A percentile compares a stretch with the other conserved stretches of the same genome.
These are phyloP conservation scores for Formicarius rufipectus DNA, from an alignment of 2,113 vertebrate genomes.

Conservation along the genomic window DNA sequence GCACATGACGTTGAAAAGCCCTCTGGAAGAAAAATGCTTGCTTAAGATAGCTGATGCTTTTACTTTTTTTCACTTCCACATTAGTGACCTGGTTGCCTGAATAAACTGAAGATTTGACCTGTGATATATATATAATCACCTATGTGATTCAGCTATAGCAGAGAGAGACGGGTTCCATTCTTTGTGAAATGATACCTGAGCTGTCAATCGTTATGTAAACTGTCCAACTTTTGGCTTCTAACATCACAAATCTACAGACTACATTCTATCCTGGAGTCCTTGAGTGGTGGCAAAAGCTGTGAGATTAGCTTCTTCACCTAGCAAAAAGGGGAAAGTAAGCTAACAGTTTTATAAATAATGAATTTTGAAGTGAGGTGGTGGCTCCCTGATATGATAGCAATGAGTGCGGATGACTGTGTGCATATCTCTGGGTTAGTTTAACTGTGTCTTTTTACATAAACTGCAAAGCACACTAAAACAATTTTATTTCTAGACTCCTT, in stretches of 20 bases:
- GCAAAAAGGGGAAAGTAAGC: not conserved
- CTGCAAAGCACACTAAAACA: not conserved
- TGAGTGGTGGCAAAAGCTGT: not conserved
- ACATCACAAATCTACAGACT: not conserved
- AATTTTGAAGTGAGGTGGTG: not conserved
- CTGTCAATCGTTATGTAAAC: not conserved
- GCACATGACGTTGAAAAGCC: not conserved
- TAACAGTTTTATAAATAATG: not conserved
- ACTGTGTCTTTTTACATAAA: not conserved
- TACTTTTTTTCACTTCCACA: not conserved
- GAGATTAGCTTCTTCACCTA: not conserved
- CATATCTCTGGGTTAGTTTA: not conserved
- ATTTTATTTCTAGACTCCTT: not conserved
- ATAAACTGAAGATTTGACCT: not conserved
- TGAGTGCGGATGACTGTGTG: not conserved
- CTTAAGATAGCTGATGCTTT: not conserved
- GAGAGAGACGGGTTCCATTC: not conserved
- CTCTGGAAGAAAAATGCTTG: not conserved
- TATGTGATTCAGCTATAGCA: not conserved
- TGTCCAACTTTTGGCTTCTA: not conserved
- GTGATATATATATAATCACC: not conserved
- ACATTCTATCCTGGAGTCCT: not conserved
- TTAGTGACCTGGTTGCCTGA: not conserved
- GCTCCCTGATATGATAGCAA: not conserved
- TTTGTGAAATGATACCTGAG: not conserved